phyloP scores from a whole-genome alignment of 2,888 invertebrate species.

The Eupithecia exiguata region DNA sequence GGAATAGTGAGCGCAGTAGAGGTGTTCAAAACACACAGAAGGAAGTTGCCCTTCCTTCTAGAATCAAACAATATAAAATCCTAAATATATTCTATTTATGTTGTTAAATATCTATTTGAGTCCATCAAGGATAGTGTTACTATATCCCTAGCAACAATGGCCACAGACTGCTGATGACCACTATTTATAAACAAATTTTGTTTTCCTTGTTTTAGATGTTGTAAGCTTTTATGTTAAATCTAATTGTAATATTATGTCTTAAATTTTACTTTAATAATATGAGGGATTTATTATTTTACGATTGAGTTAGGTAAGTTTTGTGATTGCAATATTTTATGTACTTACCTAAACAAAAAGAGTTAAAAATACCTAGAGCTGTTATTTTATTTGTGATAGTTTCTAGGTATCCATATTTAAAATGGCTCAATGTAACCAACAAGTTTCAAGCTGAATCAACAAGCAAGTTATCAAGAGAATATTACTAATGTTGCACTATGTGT shows the following conservation, averaged over 20 bases:
- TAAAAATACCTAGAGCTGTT: not conserved
- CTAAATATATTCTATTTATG: not conserved
- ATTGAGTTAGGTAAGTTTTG: not conserved
- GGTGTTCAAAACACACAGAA: not conserved
- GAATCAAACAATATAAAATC: not conserved
- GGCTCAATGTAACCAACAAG: constrained; percentile 7
- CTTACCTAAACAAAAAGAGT: constrained; percentile 17
- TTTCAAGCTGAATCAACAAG: constrained; percentile 30
- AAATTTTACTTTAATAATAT: not conserved
- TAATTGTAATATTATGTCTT: not conserved
- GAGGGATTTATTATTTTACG: not conserved
- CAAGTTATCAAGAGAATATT: constrained; percentile 5
- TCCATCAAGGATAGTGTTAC: not conserved
- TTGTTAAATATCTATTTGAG: not conserved
- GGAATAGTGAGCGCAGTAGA: not conserved
- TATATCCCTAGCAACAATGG: not conserved
- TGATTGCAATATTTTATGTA: not conserved
- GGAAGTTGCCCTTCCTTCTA: not conserved
- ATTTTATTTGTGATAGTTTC: not conserved
- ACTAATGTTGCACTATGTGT: not conserved
- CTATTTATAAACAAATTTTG: constrained; percentile 37
- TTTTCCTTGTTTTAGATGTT: constrained; percentile 37
- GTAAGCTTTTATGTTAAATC: constrained; percentile 17
- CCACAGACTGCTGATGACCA: constrained; percentile 8
- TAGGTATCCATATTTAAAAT: not conserved